Evolutionary conservation across 2,888 invertebrate species (phyloP).

Genomic region (Drosophila villosipedis): DNA sequence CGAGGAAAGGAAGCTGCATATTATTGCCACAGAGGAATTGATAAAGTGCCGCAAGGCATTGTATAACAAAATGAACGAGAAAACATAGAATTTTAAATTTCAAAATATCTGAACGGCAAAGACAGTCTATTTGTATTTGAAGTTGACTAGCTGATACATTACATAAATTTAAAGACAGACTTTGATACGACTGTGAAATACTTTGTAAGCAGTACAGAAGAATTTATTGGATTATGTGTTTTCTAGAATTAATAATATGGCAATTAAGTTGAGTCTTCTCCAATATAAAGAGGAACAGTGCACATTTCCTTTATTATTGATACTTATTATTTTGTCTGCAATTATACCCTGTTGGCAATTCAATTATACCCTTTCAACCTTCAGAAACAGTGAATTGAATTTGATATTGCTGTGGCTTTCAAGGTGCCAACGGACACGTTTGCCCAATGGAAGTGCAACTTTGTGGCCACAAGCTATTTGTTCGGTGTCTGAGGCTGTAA

Average conservation of each 20-base stretch:
- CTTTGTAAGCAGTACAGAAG: neutral
- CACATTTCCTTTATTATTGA: neutral
- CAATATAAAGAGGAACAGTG: neutral
- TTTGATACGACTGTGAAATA: neutral
- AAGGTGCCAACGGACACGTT: slow-evolving; percentile 31
- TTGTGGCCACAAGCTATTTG: slow-evolving; percentile 24
- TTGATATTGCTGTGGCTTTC: slow-evolving; percentile 9
- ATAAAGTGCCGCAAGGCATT: neutral
- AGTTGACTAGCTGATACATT: neutral
- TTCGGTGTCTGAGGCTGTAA: slow-evolving; percentile 37
- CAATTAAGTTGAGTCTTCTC: neutral
- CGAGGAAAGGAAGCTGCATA: slow-evolving; percentile 4
- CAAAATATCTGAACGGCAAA: neutral
- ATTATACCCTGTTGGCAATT: no score
- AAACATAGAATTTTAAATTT: neutral
- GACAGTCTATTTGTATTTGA: neutral
- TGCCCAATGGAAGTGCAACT: slow-evolving; percentile 11
- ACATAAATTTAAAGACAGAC: neutral
- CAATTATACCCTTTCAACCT: neutral
- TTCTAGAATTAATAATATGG: neutral
- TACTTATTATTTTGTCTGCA: neutral
- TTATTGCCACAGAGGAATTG: slow-evolving; percentile 25
- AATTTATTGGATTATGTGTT: neutral
- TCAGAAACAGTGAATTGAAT: neutral
- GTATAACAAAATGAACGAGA: neutral